These are phyloP conservation scores for Tethea ocularis DNA, from an alignment of 2,888 invertebrate genomes.

Conservation along the genomic window DNA sequence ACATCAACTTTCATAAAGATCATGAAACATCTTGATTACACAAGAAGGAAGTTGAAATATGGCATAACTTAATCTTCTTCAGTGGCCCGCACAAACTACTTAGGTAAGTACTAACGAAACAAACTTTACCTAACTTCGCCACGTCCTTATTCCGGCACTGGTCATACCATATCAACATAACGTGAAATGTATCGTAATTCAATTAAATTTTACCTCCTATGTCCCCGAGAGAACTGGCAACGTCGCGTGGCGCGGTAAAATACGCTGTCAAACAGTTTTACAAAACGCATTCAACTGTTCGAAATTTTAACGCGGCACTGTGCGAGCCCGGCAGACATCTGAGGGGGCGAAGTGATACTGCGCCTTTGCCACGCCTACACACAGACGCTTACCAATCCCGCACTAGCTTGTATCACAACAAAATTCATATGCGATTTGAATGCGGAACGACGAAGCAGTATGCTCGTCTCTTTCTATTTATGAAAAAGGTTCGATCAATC, in stretches of 20 bases:
- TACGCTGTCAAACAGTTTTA: constrained; percentile 67
- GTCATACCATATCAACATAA: constrained; percentile 32
- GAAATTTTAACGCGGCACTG: constrained; percentile 73
- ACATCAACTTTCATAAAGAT: too few relatives aligned
- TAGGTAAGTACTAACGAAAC: background rate
- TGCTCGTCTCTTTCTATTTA: constrained; percentile 39
- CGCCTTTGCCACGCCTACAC: constrained; percentile 69
- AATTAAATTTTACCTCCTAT: constrained; percentile 70
- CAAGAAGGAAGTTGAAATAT: background rate
- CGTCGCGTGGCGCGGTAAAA: constrained; percentile 63
- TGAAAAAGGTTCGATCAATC: constrained; percentile 14
- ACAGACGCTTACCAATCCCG: constrained; percentile 55
- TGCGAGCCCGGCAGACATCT: constrained; percentile 61
- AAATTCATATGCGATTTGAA: constrained; percentile 5
- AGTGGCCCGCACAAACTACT: background rate
- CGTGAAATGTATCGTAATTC: constrained; percentile 34
- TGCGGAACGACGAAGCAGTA: constrained; percentile 19
- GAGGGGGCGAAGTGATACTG: constrained; percentile 62
- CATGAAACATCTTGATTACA: background rate
- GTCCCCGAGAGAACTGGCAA: constrained; percentile 66
- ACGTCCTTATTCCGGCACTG: background rate
- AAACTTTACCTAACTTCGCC: background rate
- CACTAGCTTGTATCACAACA: constrained; percentile 26
- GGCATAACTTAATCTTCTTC: background rate
- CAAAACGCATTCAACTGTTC: constrained; percentile 80